A percentile compares a stretch with the other conserved stretches of the same genome.
phyloP scores from a whole-genome alignment of 2,888 invertebrate genomes.

The Platycheirus albimanus region DNA sequence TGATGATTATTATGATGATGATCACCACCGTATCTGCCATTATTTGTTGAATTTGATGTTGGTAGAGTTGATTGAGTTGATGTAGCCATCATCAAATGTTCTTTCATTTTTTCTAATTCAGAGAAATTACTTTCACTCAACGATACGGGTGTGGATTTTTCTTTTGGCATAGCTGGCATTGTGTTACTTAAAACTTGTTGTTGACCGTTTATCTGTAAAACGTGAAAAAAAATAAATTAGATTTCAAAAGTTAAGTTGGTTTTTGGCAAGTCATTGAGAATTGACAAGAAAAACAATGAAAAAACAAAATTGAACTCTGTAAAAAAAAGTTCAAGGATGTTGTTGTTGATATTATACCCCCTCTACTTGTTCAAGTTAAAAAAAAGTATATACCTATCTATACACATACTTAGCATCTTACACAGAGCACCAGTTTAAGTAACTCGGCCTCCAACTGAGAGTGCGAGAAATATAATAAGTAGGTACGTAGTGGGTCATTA shows the following conservation, averaged over 20 bases:
- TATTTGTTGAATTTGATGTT: constrained; percentile 73
- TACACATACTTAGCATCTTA: constrained; percentile 28
- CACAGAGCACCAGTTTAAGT: constrained; percentile 27
- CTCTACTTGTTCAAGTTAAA: neutral
- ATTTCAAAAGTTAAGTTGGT: too few species aligned
- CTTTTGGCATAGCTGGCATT: constrained; percentile 83
- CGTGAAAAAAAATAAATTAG: constrained; percentile 17
- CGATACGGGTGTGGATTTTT: constrained; percentile 81
- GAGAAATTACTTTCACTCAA: constrained; percentile 80
- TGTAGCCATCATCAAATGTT: constrained; percentile 75
- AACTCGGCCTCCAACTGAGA: constrained; percentile 40
- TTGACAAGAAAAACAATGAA: constrained; percentile 22
- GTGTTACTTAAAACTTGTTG: constrained; percentile 78
- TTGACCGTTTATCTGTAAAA: constrained; percentile 78
- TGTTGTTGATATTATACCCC: constrained; percentile 31
- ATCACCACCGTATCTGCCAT: constrained; percentile 56
- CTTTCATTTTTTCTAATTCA: constrained; percentile 79
- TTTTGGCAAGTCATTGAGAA: constrained; percentile 41
- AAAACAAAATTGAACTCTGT: constrained; percentile 39
- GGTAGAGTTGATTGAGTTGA: constrained; percentile 61
- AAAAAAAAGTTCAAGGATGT: constrained; percentile 64
- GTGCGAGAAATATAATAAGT: constrained; percentile 56
- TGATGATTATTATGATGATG: constrained; percentile 42
- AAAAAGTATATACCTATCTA: constrained; percentile 6
- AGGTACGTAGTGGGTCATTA: constrained; percentile 64